Conservation (phyloP, 2,113 vertebrate species). For the Eonycteris spelaea region DNA sequence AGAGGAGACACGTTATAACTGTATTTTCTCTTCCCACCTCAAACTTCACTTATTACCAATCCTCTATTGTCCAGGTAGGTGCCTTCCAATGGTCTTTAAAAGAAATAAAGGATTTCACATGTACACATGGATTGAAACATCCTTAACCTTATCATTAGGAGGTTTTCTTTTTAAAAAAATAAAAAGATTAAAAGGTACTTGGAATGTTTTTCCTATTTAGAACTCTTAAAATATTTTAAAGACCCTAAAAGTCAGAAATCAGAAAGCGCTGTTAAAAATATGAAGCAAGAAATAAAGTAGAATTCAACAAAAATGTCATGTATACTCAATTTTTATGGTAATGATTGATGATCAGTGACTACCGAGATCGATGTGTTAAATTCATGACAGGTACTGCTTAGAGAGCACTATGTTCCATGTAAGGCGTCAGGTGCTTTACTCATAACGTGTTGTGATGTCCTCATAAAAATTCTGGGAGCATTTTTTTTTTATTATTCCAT, state of each 20-base stretch:
- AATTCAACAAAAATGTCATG: not conserved
- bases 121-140: not conserved
- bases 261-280: not conserved
- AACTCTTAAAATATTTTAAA: not conserved
- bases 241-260: not conserved
- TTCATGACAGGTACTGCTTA: not conserved
- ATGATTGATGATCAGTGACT: not conserved
- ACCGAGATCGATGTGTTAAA: not conserved
- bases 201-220: not conserved
- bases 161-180: not conserved
- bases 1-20: not conserved
- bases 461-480: not conserved
- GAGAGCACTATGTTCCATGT: not conserved
- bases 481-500: not conserved
- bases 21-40: not conserved
- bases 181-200: not conserved
- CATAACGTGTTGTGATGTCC: not conserved
- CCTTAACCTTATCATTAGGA: not conserved
- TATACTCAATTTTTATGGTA: not conserved
- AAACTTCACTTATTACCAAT: not conserved
- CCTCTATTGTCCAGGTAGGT: not conserved
- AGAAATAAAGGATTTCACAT: not conserved
- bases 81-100: not conserved
- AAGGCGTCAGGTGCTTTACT: not conserved
- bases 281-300: not conserved